phyloP scores from a whole-genome alignment of 1,140 invertebrate genomes.

The Chironomus striatipennis region DNA sequence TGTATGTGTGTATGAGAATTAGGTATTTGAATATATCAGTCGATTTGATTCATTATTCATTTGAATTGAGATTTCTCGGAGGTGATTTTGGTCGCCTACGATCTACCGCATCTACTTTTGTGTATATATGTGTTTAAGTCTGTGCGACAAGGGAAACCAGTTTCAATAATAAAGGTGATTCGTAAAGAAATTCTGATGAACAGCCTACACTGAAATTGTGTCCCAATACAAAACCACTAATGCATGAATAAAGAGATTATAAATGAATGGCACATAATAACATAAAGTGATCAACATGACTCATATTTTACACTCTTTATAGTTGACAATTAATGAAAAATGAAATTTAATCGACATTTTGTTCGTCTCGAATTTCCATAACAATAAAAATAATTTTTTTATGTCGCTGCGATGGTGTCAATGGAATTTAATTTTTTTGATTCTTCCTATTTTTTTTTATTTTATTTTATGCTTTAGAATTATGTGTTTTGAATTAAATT shows the following conservation, averaged over 20 bases:
- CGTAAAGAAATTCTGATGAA: constrained; percentile 8
- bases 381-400: not conserved
- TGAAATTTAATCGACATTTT: not conserved
- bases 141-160: not conserved
- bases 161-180: constrained; percentile 14
- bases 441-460: not conserved
- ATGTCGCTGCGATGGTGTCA: not conserved
- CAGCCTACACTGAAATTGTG: not conserved
- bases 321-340: constrained; percentile 1
- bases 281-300: not conserved
- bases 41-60: too few relatives aligned
- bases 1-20: not conserved
- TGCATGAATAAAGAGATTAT: constrained; percentile 14
- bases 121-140: too few relatives aligned
- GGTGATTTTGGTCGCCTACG: too few relatives aligned
- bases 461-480: not conserved
- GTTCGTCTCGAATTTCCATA: not conserved
- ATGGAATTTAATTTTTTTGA: not conserved
- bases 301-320: not conserved
- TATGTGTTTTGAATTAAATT: not conserved
- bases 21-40: not conserved
- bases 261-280: not conserved
- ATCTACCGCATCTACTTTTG: too few relatives aligned
- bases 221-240: not conserved
- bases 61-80: too few relatives aligned